These are phyloP conservation scores for Drosophila paucipuncta DNA, from an alignment of 2,888 invertebrate species.

Conservation along the genomic window DNA sequence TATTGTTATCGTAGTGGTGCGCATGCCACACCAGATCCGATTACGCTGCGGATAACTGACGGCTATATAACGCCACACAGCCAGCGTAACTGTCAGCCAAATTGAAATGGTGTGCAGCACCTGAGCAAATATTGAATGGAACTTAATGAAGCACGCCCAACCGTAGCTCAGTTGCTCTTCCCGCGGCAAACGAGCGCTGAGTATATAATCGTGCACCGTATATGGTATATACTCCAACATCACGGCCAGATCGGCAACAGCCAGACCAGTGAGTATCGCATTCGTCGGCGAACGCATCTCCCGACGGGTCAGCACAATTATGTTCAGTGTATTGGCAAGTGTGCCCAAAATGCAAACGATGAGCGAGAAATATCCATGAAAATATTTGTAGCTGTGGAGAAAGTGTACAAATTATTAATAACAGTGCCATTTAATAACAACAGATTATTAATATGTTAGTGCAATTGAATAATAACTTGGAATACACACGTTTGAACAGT, in stretches of 20 bases:
- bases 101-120: constrained; percentile 96
- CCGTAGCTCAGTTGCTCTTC: constrained; percentile 88
- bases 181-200: constrained; percentile 85
- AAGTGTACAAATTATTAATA: not conserved
- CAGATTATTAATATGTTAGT: not conserved
- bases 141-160: constrained; percentile 93
- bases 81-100: constrained; percentile 96
- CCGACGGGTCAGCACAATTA: constrained; percentile 94
- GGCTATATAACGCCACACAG: constrained; percentile 97
- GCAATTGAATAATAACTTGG: not conserved
- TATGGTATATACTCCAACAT: constrained; percentile 98
- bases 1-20: constrained; percentile 91
- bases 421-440: no score
- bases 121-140: constrained; percentile 96
- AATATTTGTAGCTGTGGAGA: constrained; percentile 87
- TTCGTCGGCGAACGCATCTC: constrained; percentile 97
- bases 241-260: constrained; percentile 96
- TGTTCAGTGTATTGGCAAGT: constrained; percentile 95
- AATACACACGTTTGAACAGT: not conserved
- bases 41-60: constrained; percentile 93
- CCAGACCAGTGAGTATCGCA: constrained; percentile 94
- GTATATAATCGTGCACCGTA: constrained; percentile 92
- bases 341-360: constrained; percentile 96
- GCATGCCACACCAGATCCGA: constrained; percentile 92
- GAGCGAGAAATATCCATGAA: constrained; percentile 94